phyloP scores from a whole-genome alignment of 2,113 vertebrate species.

The Gambusia affinis region DNA sequence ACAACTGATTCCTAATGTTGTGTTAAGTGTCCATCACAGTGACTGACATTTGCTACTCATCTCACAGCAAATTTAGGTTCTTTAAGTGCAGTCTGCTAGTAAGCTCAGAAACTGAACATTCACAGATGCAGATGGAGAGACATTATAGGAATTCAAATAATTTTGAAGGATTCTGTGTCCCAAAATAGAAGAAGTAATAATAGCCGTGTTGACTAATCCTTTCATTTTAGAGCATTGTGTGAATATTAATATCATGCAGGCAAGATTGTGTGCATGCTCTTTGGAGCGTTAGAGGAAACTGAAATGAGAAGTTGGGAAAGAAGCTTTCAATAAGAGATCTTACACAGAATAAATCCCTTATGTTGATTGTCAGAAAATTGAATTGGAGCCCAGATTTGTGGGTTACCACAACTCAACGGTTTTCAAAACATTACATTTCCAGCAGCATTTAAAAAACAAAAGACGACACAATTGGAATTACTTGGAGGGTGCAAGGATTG shows the following conservation, averaged over 20 bases:
- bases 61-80: background rate
- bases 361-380: constrained; percentile 64
- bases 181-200: constrained; percentile 27
- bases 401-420: constrained; percentile 46
- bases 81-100: constrained; percentile 3
- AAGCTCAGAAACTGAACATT: background rate
- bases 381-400: constrained; percentile 61
- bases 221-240: constrained; percentile 35
- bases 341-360: constrained; percentile 54
- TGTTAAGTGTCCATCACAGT: too few relatives aligned
- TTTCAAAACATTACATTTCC: constrained; percentile 49
- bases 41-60: too few relatives aligned
- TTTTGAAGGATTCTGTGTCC: constrained; percentile 8
- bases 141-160: constrained; percentile 1
- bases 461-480: constrained; percentile 44
- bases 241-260: constrained; percentile 43
- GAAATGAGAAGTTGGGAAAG: constrained; percentile 48
- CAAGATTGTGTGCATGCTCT: constrained; percentile 57
- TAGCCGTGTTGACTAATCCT: constrained; percentile 38
- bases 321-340: constrained; percentile 56
- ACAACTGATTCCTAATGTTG: too few relatives aligned
- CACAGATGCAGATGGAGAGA: constrained; percentile 24
- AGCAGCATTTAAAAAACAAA: constrained; percentile 57
- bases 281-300: constrained; percentile 47
- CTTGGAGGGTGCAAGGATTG: constrained; percentile 53